Percentiles rank a stretch among this genome's conserved stretches.
Evolutionary conservation across 2,797 vertebrate genomes (phyloP).

Genomic region (Benthosema pterotum): DNA sequence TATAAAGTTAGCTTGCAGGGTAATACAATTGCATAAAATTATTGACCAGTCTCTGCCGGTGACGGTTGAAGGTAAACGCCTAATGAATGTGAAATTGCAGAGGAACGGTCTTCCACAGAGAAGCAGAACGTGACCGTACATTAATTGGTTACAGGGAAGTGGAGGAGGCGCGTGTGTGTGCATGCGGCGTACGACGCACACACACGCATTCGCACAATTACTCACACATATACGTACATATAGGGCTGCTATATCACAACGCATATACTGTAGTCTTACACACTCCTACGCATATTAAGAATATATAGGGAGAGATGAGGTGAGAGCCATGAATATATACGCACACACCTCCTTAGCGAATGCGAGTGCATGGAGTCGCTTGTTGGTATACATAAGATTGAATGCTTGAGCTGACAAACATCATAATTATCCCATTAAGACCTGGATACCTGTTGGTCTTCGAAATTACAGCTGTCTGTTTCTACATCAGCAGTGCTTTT

Average conservation of each 20-base stretch:
- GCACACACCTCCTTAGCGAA: not conserved
- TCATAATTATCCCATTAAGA: too few relatives aligned
- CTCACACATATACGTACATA: too few relatives aligned
- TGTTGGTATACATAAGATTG: not conserved
- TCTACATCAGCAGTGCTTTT: too few relatives aligned
- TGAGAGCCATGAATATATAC: not conserved
- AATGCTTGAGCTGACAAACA: not conserved
- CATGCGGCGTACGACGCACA: conserved; percentile 2
- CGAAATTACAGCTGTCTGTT: too few relatives aligned
- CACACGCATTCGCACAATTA: not conserved
- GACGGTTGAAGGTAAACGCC: conserved; percentile 34
- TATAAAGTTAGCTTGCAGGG: conserved; percentile 47
- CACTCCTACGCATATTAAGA: too few relatives aligned
- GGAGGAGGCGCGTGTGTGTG: not conserved
- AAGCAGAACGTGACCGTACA: conserved; percentile 36
- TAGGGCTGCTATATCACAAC: too few relatives aligned
- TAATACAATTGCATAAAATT: conserved; percentile 41
- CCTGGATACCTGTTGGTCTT: too few relatives aligned
- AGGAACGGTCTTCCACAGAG: conserved; percentile 42
- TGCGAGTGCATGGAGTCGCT: not conserved
- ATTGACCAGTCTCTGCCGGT: conserved; percentile 27
- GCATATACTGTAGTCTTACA: too few relatives aligned
- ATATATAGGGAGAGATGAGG: too few relatives aligned
- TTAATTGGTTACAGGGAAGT: conserved; percentile 34
- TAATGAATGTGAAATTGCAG: conserved; percentile 58